These are phyloP conservation scores for Chionomys nivalis DNA, from an alignment of 2,113 vertebrate species.

Conservation along the genomic window DNA sequence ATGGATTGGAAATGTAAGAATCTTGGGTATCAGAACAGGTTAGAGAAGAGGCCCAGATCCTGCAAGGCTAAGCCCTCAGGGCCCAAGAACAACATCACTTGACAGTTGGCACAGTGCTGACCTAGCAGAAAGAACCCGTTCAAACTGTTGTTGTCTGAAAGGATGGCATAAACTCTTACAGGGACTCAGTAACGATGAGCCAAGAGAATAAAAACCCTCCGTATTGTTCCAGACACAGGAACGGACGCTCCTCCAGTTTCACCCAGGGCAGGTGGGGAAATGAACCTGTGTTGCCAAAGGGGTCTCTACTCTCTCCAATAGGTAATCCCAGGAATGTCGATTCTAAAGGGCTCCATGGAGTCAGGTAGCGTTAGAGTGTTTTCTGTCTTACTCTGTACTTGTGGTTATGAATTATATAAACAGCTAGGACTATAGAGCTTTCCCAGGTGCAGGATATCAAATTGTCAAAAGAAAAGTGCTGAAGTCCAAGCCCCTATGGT, in stretches of 20 bases:
- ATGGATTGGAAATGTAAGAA: background rate
- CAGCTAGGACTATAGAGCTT: slow-evolving; percentile 74
- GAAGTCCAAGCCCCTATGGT: slow-evolving; percentile 70
- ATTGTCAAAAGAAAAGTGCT: slow-evolving; percentile 73
- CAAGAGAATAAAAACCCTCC: background rate
- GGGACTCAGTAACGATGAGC: background rate
- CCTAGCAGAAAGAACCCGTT: background rate
- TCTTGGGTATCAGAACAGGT: background rate
- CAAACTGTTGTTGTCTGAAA: background rate
- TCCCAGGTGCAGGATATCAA: slow-evolving; percentile 81
- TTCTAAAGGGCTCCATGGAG: slow-evolving; percentile 70
- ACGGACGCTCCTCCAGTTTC: background rate
- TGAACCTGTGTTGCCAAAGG: slow-evolving; percentile 67
- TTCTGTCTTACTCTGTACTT: slow-evolving; percentile 71
- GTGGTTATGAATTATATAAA: slow-evolving; percentile 79
- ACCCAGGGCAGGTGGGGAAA: background rate
- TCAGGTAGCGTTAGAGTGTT: slow-evolving; percentile 66
- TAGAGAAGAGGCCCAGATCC: background rate
- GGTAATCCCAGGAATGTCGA: slow-evolving; percentile 78
- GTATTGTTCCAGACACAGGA: slow-evolving; percentile 65
- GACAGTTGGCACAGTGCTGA: rapidly evolving
- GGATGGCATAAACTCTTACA: background rate
- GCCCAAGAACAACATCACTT: rapidly evolving
- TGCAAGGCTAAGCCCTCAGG: background rate
- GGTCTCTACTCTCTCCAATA: slow-evolving; percentile 74